phyloP scores from a whole-genome alignment of 2,113 vertebrate genomes.

The Piliocolobus tephrosceles region DNA sequence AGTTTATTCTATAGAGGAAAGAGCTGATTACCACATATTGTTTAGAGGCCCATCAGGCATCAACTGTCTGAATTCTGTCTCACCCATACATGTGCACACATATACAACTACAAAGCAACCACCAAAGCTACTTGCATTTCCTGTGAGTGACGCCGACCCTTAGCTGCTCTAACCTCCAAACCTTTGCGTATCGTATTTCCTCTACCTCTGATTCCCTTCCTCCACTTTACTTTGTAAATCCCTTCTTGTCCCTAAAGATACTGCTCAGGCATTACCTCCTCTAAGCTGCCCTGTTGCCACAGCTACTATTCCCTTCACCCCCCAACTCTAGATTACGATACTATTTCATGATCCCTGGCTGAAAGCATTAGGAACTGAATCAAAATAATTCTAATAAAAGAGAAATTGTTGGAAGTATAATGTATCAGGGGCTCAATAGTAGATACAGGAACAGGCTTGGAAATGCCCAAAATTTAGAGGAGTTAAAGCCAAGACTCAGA shows the following conservation, averaged over 20 bases:
- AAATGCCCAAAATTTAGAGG: background rate
- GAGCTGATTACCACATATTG: background rate
- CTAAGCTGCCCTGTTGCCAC: background rate
- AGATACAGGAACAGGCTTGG: background rate
- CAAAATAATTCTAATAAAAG: background rate
- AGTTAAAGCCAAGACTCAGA: background rate
- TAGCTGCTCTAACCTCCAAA: background rate
- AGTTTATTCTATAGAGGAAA: background rate
- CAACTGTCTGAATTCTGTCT: background rate
- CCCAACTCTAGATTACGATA: background rate
- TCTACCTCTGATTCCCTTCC: background rate
- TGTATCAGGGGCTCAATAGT: background rate
- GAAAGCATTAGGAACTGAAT: background rate
- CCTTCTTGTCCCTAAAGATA: background rate
- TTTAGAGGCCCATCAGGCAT: background rate
- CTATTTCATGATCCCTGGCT: background rate
- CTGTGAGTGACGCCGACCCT: background rate
- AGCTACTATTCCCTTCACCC: background rate
- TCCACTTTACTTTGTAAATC: background rate
- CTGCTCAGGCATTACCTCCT: background rate
- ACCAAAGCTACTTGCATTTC: conserved; percentile 17
- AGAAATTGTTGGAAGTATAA: background rate
- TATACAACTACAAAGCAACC: background rate
- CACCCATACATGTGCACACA: too few relatives aligned
- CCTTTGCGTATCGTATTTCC: background rate